phyloP scores from a whole-genome alignment of 2,888 invertebrate genomes.

The Athalia rosae region DNA sequence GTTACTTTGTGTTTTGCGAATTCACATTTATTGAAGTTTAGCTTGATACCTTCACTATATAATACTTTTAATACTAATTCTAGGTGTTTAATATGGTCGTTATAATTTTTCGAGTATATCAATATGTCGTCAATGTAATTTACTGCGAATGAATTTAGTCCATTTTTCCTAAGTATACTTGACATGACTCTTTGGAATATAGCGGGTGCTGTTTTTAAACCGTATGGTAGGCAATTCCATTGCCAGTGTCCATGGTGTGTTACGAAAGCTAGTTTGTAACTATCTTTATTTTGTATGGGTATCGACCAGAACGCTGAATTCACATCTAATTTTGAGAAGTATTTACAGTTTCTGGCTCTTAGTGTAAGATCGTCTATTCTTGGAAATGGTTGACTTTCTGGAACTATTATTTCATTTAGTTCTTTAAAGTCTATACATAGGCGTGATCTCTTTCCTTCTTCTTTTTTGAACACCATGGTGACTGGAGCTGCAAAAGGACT shows the following conservation, averaged over 20 bases:
- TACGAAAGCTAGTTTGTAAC: slow-evolving; percentile 54
- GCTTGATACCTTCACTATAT: slow-evolving; percentile 44
- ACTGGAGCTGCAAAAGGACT: slow-evolving; percentile 58
- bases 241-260: slow-evolving; percentile 55
- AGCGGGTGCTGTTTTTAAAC: slow-evolving; percentile 53
- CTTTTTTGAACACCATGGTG: slow-evolving; percentile 57
- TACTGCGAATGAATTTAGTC: not conserved
- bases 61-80: slow-evolving; percentile 45
- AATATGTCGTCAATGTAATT: slow-evolving; percentile 42
- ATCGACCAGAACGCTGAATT: slow-evolving; percentile 40
- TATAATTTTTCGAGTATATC: slow-evolving; percentile 50
- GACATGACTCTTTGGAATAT: slow-evolving; percentile 49
- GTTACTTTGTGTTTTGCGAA: slow-evolving; percentile 36
- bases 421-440: slow-evolving; percentile 63
- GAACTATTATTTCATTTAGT: slow-evolving; percentile 51
- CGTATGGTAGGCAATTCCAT: slow-evolving; percentile 54
- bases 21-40: slow-evolving; percentile 44
- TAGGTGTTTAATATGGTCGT: slow-evolving; percentile 52
- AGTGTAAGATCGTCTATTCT: slow-evolving; percentile 50
- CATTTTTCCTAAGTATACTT: slow-evolving; percentile 15
- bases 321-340: slow-evolving; percentile 43
- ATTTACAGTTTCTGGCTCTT: slow-evolving; percentile 49
- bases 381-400: slow-evolving; percentile 51
- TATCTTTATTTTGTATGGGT: slow-evolving; percentile 48
- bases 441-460: slow-evolving; percentile 58